Evolutionary conservation across 2,888 invertebrate genomes (phyloP), one percentile per base, ranked within the genome.

Genomic region (Serrognathus titanus): DNA sequence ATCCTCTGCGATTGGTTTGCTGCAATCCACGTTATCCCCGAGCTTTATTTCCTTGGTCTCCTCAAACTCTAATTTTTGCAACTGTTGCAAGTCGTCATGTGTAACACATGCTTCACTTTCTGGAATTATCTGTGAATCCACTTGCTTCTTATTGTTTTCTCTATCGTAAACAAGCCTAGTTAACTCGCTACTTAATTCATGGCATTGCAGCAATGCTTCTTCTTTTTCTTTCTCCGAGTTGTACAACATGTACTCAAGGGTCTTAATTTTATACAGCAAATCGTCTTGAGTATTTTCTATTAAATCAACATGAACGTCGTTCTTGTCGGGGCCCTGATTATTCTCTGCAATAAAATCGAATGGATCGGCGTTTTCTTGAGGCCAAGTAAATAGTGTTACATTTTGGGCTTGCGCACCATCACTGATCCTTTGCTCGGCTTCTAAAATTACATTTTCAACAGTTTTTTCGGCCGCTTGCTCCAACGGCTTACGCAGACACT

Each of bases 151-250:
- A 20, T 12, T 20, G 24, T 52, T 58, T 59, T 71, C 64, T 43
- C 65, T 63, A 59, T 71, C 67, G 46, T 68, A 69, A 8, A 78
- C 65, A 12, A 77, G 63, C 49, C 66, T 62, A 0, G 75, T 69
- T 2, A 78, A 63, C 68, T 77, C 75, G 53, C 72, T 72, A 2
- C 74, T 67, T 61, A 78, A 69, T 59, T 73, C 70, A 36, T 74
- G 70, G 54, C 76, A 76, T 63, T 77, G 74, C 7, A 64, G 53
- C 24, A 75, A 53, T 10, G 76, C 69, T 47, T 73, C 71, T 31
- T 77, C 73, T 53, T 76, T 77, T 63, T 77, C 76, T 64, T 74
- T 71, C 60, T 79, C 77, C 2, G 71, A 66, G 55, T 73, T 73
- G 45, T 75, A 76, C 39, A 81, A 67, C 57, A 79, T 74, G 36